phyloP scores from a whole-genome alignment of 2,113 vertebrate species.

The Zosterops pallidus region DNA sequence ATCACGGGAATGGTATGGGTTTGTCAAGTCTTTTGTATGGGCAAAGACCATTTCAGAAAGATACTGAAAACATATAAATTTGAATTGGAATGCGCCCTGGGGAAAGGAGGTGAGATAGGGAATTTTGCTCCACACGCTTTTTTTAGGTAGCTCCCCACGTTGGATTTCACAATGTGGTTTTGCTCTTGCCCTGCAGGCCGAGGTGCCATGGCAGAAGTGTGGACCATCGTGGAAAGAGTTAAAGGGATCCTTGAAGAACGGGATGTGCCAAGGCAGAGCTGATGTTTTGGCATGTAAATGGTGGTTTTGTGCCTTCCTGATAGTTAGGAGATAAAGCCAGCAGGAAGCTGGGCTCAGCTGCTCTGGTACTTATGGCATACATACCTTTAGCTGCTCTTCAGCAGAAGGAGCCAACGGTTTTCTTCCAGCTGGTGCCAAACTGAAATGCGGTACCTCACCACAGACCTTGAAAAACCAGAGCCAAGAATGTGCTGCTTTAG shows the following conservation, averaged over 20 bases:
- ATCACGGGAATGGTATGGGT: neutral
- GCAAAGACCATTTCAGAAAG: neutral
- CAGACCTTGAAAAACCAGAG: neutral
- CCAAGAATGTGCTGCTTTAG: neutral
- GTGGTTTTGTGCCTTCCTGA: neutral
- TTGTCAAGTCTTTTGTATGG: neutral
- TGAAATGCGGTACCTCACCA: neutral
- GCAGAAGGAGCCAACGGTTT: neutral
- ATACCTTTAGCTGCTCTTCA: neutral
- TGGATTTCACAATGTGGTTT: neutral
- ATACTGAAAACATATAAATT: neutral
- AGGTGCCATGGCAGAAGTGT: constrained; percentile 94
- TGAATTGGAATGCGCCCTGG: neutral
- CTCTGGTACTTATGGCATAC: neutral
- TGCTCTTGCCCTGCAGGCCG: constrained; percentile 75
- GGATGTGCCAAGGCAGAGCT: neutral
- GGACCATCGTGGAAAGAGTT: constrained; percentile 81
- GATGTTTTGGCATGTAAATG: neutral
- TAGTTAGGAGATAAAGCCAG: neutral
- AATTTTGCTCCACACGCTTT: rapidly evolving
- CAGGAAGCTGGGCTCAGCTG: neutral
- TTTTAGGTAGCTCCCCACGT: neutral
- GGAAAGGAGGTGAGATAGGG: neutral
- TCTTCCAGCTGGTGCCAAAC: neutral
- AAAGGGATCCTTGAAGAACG: constrained; percentile 61